phyloP scores from a whole-genome alignment of 2,888 invertebrate genomes.

The Spisula subtruncata region DNA sequence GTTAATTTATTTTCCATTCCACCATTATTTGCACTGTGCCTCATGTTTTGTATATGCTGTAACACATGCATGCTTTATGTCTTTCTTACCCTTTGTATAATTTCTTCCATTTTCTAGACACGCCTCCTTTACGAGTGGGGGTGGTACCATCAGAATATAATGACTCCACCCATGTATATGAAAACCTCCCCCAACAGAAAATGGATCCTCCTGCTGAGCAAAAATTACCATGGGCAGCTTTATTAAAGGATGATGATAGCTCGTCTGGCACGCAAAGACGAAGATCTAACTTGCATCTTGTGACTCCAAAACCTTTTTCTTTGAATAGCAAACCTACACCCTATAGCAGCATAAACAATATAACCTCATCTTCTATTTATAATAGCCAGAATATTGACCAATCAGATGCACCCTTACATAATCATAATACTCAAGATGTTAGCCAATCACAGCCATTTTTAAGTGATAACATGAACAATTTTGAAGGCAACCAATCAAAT shows the following conservation, averaged over 20 bases:
- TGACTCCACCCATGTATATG: constrained; percentile 78
- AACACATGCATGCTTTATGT: constrained; percentile 44
- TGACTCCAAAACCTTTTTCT: constrained; percentile 83
- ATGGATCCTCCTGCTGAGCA: constrained; percentile 56
- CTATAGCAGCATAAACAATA: constrained; percentile 64
- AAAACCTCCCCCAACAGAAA: constrained; percentile 78
- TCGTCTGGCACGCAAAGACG: constrained; percentile 74
- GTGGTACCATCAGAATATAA: constrained; percentile 65
- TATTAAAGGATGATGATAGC: constrained; percentile 64
- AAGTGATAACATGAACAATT: constrained; percentile 49
- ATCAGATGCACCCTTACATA: constrained; percentile 63
- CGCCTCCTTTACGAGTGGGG: constrained; percentile 65
- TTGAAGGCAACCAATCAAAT: constrained; percentile 65
- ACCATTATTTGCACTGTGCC: constrained; percentile 10
- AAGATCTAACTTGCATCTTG: constrained; percentile 77
- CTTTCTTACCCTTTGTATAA: constrained; percentile 47
- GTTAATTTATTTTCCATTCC: not conserved
- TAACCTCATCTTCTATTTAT: constrained; percentile 54
- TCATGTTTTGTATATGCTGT: constrained; percentile 2
- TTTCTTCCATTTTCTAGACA: constrained; percentile 67
- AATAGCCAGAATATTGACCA: constrained; percentile 60
- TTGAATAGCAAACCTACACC: constrained; percentile 59
- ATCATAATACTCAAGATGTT: constrained; percentile 59
- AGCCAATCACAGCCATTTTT: constrained; percentile 62
- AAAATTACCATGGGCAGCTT: constrained; percentile 62